Percentiles rank a stretch among this genome's conserved stretches.
Conservation (phyloP, 2,113 vertebrate genomes). For the Macquaria australasica region DNA sequence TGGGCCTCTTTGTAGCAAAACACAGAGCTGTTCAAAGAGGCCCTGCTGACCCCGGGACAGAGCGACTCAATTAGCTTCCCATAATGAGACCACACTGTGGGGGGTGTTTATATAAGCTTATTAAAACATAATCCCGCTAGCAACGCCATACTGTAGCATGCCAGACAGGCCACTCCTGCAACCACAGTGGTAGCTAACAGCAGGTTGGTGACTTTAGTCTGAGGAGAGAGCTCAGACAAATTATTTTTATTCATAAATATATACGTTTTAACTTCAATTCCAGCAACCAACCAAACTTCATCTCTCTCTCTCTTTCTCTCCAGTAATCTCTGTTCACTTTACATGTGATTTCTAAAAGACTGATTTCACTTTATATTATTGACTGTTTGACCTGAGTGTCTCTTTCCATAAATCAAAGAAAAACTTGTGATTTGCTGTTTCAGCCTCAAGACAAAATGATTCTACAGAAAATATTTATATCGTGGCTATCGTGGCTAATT, state of each 20-base stretch:
- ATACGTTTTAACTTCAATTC: neutral
- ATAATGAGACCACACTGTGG: slow-evolving; percentile 72
- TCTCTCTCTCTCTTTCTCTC: neutral
- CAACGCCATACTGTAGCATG: slow-evolving; percentile 58
- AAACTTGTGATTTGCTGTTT: too few relatives aligned
- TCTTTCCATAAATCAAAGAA: too few relatives aligned
- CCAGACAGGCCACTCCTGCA: slow-evolving; percentile 46
- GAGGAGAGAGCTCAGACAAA: neutral
- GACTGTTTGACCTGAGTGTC: neutral
- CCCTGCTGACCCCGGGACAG: slow-evolving; percentile 65
- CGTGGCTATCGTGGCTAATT: too few relatives aligned
- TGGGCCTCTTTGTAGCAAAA: slow-evolving; percentile 69
- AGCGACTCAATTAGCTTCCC: slow-evolving; percentile 71
- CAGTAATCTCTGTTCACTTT: neutral
- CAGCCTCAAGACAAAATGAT: too few relatives aligned
- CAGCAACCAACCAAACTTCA: neutral
- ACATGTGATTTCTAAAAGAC: neutral
- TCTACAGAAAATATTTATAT: too few relatives aligned
- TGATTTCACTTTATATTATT: neutral
- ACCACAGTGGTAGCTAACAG: slow-evolving; percentile 42
- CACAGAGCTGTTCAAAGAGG: slow-evolving; percentile 66
- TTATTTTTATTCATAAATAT: neutral
- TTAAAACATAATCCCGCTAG: slow-evolving; percentile 80
- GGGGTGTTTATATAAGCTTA: slow-evolving; percentile 79
- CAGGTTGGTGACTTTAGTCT: slow-evolving; percentile 9